A percentile compares a stretch with the other conserved stretches of the same genome.
Conservation (phyloP, 2,888 invertebrate species). For the Koerneria pararmatus region DNA sequence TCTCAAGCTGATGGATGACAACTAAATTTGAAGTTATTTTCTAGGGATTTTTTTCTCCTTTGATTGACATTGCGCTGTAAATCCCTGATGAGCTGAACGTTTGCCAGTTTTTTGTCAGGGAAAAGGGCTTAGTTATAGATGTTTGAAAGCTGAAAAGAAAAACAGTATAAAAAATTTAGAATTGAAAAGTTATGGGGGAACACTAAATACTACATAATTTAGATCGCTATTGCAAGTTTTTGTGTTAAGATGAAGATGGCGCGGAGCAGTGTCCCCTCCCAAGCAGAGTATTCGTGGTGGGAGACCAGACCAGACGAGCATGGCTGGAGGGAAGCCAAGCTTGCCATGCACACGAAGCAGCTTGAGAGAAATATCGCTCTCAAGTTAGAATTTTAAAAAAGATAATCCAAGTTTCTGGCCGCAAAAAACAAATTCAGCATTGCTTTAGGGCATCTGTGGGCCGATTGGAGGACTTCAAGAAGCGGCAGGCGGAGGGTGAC, state of each 20-base stretch:
- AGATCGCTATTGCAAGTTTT: too few relatives aligned
- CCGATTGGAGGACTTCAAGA: conserved; percentile 44
- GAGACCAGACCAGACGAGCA: conserved; percentile 43
- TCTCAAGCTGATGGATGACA: neutral
- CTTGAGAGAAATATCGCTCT: conserved; percentile 39
- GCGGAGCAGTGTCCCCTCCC: conserved; percentile 26
- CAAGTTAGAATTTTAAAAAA: conserved; percentile 23
- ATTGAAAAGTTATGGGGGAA: too few relatives aligned
- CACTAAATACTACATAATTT: too few relatives aligned
- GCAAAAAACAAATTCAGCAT: neutral
- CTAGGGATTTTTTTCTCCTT: neutral
- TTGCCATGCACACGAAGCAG: conserved; percentile 32
- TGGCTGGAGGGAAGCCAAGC: conserved; percentile 41
- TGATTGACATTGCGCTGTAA: neutral
- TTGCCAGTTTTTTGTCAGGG: neutral
- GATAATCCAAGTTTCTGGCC: neutral
- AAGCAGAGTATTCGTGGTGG: conserved; percentile 41
- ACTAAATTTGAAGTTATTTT: neutral
- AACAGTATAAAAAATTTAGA: too few relatives aligned
- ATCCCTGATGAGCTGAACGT: neutral
- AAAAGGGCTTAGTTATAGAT: too few relatives aligned
- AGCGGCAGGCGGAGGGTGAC: conserved; percentile 36
- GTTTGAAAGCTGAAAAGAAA: too few relatives aligned
- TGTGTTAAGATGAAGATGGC: conserved; percentile 39
- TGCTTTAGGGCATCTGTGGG: conserved; percentile 37